phyloP scores from a whole-genome alignment of 2,888 invertebrate genomes.

The Hemaris fuciformis region DNA sequence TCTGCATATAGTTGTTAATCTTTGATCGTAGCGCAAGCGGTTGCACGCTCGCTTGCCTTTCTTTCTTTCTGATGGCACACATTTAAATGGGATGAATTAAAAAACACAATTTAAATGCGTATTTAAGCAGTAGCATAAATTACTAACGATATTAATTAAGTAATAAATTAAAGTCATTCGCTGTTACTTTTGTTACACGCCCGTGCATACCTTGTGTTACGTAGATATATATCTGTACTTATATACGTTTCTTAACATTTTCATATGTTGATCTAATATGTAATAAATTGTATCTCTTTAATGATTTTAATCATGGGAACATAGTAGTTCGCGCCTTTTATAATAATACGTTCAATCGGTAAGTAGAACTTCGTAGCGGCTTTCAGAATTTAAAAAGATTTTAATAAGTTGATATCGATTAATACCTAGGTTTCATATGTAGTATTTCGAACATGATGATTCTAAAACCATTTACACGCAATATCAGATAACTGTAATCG shows the following conservation, averaged over 20 bases:
- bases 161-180: constrained; percentile 20
- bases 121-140: constrained; percentile 34
- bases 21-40: constrained; percentile 38
- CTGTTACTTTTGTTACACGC: constrained; percentile 11
- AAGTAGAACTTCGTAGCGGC: too few species aligned
- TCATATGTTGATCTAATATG: background rate
- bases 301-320: too few species aligned
- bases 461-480: too few species aligned
- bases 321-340: too few species aligned
- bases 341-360: too few species aligned
- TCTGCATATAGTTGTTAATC: constrained; percentile 47
- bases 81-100: constrained; percentile 38
- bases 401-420: too few species aligned
- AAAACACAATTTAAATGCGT: constrained; percentile 36
- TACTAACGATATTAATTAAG: constrained; percentile 28
- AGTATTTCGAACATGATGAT: too few species aligned
- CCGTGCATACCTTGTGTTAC: background rate
- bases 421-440: too few species aligned
- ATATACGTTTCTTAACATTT: background rate
- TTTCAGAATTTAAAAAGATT: too few species aligned
- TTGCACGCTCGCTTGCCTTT: constrained; percentile 41
- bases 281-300: background rate
- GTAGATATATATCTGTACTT: background rate
- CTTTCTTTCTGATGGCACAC: constrained; percentile 40
- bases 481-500: too few species aligned